These are phyloP conservation scores for Sanderia malayensis DNA, from an alignment of 30 jellyfish, hydroid and myxozoan genomes.

Conservation along the genomic window DNA sequence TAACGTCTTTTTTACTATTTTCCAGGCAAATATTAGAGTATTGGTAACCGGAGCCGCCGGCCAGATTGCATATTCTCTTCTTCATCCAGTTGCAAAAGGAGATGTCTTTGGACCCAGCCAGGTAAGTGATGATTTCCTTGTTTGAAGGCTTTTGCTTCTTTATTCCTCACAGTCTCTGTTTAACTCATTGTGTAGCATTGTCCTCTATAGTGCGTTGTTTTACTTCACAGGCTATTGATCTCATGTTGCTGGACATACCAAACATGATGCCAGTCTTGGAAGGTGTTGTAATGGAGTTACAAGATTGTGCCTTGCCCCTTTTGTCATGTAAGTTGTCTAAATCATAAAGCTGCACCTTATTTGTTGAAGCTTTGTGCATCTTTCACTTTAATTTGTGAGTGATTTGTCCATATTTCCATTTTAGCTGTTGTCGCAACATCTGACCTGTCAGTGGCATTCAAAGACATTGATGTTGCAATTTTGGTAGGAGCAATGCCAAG, in stretches of 20 bases:
- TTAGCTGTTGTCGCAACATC: slow-evolving; percentile 84
- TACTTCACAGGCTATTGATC: slow-evolving; percentile 73
- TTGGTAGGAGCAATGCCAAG: slow-evolving; percentile 99
- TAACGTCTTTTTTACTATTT: neutral
- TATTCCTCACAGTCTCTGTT: too few species aligned
- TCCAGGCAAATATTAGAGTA: slow-evolving; percentile 76
- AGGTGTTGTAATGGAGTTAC: slow-evolving; percentile 98
- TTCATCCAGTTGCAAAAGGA: slow-evolving; percentile 92
- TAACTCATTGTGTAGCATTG: too few species aligned
- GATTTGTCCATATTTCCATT: too few species aligned
- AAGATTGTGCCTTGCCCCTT: slow-evolving; percentile 95
- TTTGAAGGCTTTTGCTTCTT: too few species aligned
- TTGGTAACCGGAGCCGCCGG: slow-evolving; percentile 99
- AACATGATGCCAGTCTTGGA: slow-evolving; percentile 88
- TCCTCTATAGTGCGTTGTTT: too few species aligned
- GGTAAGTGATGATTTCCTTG: too few species aligned
- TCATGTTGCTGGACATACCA: slow-evolving; percentile 90
- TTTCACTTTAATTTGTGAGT: too few species aligned
- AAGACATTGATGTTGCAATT: slow-evolving; percentile 93
- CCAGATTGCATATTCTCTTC: slow-evolving; percentile 98
- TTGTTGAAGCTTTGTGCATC: too few species aligned
- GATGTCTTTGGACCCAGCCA: slow-evolving; percentile 96
- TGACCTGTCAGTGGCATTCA: slow-evolving; percentile 87
- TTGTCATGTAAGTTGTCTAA: slow-evolving; percentile 86
- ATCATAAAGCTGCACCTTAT: too few species aligned